Conservation (phyloP, 1,140 invertebrate genomes). For the Ylistrum balloti region DNA sequence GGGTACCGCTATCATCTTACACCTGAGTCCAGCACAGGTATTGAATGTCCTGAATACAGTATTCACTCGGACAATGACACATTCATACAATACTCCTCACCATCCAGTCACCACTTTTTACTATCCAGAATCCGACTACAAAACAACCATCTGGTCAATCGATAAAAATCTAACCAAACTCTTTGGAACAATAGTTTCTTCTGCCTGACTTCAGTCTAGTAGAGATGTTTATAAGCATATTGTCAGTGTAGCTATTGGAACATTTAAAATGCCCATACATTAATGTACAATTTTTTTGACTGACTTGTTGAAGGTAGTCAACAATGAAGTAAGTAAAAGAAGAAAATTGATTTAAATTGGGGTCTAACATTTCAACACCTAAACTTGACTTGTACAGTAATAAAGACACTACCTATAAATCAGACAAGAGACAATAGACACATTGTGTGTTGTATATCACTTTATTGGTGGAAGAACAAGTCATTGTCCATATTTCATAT, state of each 20-base stretch:
- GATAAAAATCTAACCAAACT: background rate
- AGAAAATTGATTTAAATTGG: conserved; percentile 29
- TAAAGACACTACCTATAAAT: background rate
- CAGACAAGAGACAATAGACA: background rate
- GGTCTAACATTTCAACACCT: background rate
- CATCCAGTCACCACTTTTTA: conserved; percentile 12
- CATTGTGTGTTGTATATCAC: background rate
- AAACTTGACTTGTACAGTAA: background rate
- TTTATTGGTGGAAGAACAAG: background rate
- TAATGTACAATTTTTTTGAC: background rate
- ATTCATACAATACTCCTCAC: conserved; percentile 1
- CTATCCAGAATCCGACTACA: background rate
- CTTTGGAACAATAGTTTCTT: background rate
- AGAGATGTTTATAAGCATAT: background rate
- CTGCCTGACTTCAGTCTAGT: background rate
- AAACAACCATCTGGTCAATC: conserved; percentile 31
- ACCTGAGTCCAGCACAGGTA: background rate
- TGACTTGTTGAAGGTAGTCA: conserved; percentile 3
- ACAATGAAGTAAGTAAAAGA: background rate
- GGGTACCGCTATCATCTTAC: conserved; percentile 25
- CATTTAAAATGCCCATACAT: background rate
- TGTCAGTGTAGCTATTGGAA: background rate
- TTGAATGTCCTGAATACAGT: background rate
- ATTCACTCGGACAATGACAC: background rate
- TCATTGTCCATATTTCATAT: background rate